Evolutionary conservation across 2,113 vertebrate genomes (phyloP).

Genomic region (Ivindomyrus marchei): DNA sequence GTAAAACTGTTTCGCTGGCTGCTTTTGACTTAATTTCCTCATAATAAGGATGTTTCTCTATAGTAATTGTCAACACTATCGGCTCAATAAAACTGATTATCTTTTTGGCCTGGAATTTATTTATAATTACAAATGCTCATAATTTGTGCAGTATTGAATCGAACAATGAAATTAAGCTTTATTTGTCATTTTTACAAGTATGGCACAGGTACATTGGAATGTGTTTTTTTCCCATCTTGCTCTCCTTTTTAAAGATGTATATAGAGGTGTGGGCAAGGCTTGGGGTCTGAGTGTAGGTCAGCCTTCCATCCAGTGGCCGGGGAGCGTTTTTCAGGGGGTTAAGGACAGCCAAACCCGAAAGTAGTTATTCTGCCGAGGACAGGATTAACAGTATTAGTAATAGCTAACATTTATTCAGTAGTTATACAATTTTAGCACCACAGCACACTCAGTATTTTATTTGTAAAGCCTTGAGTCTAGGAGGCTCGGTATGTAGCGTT

Average conservation of each 20-base stretch:
- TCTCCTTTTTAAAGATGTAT: background rate
- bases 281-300: background rate
- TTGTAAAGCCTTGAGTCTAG: background rate
- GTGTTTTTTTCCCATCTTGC: background rate
- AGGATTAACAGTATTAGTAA: background rate
- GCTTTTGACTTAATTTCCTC: background rate
- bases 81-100: background rate
- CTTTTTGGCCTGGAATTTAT: background rate
- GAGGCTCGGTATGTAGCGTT: background rate
- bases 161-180: background rate
- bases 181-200: background rate
- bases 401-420: background rate
- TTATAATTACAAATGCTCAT: background rate
- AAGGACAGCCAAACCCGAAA: background rate
- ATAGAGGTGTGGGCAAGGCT: background rate
- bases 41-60: background rate
- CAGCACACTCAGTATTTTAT: background rate
- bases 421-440: background rate
- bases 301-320: background rate
- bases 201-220: background rate
- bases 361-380: background rate
- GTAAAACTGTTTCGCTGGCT: background rate
- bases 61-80: background rate
- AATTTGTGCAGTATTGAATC: background rate
- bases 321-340: background rate